These are phyloP conservation scores for Tarsius wallacei DNA, from an alignment of 2,797 vertebrate genomes.

Conservation along the genomic window DNA sequence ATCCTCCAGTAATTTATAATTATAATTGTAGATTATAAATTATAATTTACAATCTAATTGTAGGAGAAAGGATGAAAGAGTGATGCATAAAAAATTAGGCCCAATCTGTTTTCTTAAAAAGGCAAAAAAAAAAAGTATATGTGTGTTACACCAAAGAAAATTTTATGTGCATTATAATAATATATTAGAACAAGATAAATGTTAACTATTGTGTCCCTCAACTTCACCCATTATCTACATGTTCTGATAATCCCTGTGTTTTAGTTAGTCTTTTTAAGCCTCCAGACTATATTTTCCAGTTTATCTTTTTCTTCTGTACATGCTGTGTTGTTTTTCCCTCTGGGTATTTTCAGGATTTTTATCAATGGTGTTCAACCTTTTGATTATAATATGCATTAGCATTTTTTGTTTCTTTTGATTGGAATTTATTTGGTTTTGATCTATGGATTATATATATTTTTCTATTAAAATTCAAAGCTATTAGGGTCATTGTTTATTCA, in stretches of 20 bases:
- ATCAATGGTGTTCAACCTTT: not conserved
- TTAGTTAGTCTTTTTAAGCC: not conserved
- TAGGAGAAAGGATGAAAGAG: not conserved
- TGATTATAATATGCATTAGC: not conserved
- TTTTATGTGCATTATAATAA: not conserved
- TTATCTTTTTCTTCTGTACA: not conserved
- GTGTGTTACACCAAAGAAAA: not conserved
- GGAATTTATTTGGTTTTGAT: not conserved
- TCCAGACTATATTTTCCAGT: not conserved
- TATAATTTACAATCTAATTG: not conserved
- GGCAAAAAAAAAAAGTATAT: not conserved
- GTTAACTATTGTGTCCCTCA: conserved; percentile 35
- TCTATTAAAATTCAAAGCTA: conserved; percentile 2
- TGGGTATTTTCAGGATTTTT: not conserved
- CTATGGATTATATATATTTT: not conserved
- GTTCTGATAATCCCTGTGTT: not conserved
- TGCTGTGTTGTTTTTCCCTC: not conserved
- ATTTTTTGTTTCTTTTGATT: conserved; percentile 15
- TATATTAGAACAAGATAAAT: not conserved
- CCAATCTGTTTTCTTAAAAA: conserved; percentile 32
- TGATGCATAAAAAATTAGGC: not conserved
- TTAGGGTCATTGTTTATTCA: not conserved
- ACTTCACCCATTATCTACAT: not conserved
- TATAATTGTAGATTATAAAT: too few relatives aligned
- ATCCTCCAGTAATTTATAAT: not conserved